Conservation (phyloP, 30 jellyfish, hydroid and myxozoan species). For the Chironex yamaguchii region DNA sequence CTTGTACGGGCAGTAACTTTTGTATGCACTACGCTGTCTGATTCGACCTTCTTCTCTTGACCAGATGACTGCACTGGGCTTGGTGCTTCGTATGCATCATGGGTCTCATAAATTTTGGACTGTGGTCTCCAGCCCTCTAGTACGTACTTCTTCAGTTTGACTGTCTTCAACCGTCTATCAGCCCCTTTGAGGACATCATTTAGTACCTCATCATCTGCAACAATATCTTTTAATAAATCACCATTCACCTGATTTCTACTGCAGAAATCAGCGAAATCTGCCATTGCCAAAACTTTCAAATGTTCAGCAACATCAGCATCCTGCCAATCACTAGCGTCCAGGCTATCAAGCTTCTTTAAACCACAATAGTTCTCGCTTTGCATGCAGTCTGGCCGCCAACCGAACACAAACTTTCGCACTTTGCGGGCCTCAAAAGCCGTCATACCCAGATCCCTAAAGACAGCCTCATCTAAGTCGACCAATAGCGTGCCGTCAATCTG, state of each 20-base stretch:
- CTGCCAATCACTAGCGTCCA: conserved; percentile 82
- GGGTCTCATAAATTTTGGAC: background rate
- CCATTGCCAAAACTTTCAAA: conserved; percentile 63
- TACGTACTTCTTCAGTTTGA: conserved; percentile 83
- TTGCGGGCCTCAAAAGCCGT: conserved; percentile 87
- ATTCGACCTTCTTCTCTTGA: background rate
- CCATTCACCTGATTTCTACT: conserved; percentile 87
- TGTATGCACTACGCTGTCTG: background rate
- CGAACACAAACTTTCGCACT: conserved; percentile 85
- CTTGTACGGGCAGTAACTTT: background rate
- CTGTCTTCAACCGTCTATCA: conserved; percentile 79
- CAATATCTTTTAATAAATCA: conserved; percentile 85
- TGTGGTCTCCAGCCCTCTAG: conserved; percentile 95
- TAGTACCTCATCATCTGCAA: conserved; percentile 84
- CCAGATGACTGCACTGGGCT: background rate
- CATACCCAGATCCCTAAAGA: conserved; percentile 85
- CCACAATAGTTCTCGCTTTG: conserved; percentile 7
- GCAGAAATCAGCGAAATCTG: conserved; percentile 79
- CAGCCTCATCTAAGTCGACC: conserved; percentile 92
- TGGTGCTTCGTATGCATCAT: background rate
- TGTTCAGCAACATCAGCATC: conserved; percentile 80
- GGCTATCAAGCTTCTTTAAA: conserved; percentile 18
- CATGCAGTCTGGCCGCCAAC: conserved; percentile 91
- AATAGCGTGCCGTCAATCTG: conserved; percentile 91
- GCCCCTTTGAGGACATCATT: conserved; percentile 32